A percentile compares a stretch with the other conserved stretches of the same genome.
phyloP scores from a whole-genome alignment of 1,140 invertebrate genomes.

The Orussus abietinus region DNA sequence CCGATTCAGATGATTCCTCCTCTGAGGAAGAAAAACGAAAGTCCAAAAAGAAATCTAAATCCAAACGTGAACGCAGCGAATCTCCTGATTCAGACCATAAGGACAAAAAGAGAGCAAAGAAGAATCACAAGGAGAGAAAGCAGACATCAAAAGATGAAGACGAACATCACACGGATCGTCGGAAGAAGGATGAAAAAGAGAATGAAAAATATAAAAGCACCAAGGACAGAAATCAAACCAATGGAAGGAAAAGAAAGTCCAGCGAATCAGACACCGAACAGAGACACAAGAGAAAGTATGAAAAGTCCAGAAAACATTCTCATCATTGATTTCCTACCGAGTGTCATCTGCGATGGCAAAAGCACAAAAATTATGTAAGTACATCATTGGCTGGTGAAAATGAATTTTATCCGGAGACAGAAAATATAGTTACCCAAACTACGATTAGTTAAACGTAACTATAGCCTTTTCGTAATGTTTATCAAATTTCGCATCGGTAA shows the following conservation, averaged over 20 bases:
- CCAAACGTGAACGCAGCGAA: slow-evolving; percentile 4
- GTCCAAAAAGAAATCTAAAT: slow-evolving; percentile 4
- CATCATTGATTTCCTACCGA: slow-evolving; percentile 8
- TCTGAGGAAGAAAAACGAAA: slow-evolving; percentile 18
- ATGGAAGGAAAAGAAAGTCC: slow-evolving; percentile 20
- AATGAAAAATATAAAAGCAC: slow-evolving; percentile 15
- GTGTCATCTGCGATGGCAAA: too few species aligned
- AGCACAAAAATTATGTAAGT: too few species aligned
- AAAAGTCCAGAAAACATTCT: slow-evolving; percentile 3
- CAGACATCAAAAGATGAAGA: slow-evolving; percentile 24
- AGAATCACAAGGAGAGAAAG: slow-evolving; percentile 31
- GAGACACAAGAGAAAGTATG: slow-evolving; percentile 18
- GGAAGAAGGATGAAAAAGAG: slow-evolving; percentile 20
- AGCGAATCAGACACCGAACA: slow-evolving; percentile 26
- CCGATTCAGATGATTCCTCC: slow-evolving; percentile 11
- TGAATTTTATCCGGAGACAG: too few species aligned
- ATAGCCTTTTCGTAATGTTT: too few species aligned
- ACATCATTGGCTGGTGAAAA: too few species aligned
- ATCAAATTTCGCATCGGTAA: too few species aligned
- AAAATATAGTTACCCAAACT: too few species aligned
- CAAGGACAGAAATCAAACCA: slow-evolving; percentile 9
- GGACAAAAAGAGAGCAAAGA: slow-evolving; percentile 21
- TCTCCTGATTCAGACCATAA: slow-evolving; percentile 25
- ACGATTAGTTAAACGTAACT: too few species aligned
- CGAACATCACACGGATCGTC: slow-evolving; percentile 17